Base-by-base conservation (phyloP, 2,888 invertebrate species). In the Philopedon plagiatum region DNA sequence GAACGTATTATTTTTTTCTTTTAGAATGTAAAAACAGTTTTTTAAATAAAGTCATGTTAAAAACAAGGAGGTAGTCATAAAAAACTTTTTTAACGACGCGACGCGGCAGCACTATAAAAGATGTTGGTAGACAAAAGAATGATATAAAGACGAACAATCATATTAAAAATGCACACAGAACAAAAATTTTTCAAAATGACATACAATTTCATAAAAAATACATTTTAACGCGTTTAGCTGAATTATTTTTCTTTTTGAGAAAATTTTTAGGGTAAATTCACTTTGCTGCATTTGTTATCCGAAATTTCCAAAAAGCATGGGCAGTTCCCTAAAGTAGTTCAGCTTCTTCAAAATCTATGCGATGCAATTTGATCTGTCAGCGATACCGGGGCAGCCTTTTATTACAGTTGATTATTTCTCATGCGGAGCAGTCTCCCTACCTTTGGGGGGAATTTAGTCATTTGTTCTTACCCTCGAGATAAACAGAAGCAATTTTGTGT, bases 401-500 rank as follows among this genome's bases (percentile, higher is more conserved):
- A 78, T 77, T 76, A 73, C 65, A 75, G 76, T 76, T 78, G 78
- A 76, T 77, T 77, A 76, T 76, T 75, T 75, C 69, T 62, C 72
- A 73, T 68, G 75, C 75, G 68, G 72, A 75, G 75, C 73, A 75
- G 73, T 76, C 78, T 76, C 68, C 74, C 60, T 71, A 73, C 71
- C 75, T 69, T 74, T 56, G 54, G 60, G 54, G 32, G 37, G 54
- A 60, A 60, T 37, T 51, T 23, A 70, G 77, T 78, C 80, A 80
- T 80, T 79, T 80, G 77, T 78, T 79, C 75, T 77, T 76, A 79
- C 76, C 79, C 79, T 76, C 76, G 75, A 71, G 79, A 77, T 78
- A 79, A 80, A 80, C 80, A 79, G 73, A 72, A 77, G 78, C 78
- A 80, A 79, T 80, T 78, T 78, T 77, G 76, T 77, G 77, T 79